phyloP scores from a whole-genome alignment of 2,888 invertebrate genomes.

The Temnothorax rugatulus region DNA sequence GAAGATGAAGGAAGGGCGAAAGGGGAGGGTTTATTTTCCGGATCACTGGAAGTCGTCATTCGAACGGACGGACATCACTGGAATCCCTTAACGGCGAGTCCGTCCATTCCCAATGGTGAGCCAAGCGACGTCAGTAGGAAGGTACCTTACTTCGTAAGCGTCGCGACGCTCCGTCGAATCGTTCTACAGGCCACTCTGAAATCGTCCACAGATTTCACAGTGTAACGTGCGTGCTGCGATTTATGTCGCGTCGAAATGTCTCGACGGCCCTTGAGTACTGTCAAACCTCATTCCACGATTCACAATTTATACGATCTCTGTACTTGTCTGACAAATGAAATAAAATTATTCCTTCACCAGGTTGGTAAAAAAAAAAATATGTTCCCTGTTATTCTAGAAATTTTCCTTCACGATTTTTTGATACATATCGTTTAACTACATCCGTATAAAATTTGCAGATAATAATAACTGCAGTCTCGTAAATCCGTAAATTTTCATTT shows the following conservation, averaged over 20 bases:
- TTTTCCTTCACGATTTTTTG: neutral
- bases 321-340: neutral
- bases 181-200: slow-evolving; percentile 11
- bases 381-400: neutral
- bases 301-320: neutral
- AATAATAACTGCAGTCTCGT: neutral
- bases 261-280: neutral
- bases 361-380: slow-evolving; percentile 3
- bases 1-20: slow-evolving; percentile 50
- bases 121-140: slow-evolving; percentile 67
- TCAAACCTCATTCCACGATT: neutral
- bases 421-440: neutral
- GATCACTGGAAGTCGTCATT: slow-evolving; percentile 81
- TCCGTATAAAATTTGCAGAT: neutral
- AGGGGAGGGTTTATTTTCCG: slow-evolving; percentile 78
- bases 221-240: slow-evolving; percentile 43
- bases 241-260: slow-evolving; percentile 47
- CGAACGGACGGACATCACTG: slow-evolving; percentile 79
- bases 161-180: slow-evolving; percentile 48
- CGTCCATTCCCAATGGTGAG: slow-evolving; percentile 75
- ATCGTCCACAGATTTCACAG: slow-evolving; percentile 40
- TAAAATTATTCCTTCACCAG: neutral
- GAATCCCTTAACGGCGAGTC: slow-evolving; percentile 79
- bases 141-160: slow-evolving; percentile 62
- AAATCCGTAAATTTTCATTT: neutral